Percentiles rank a stretch among this genome's conserved stretches.
phyloP scores from a whole-genome alignment of 2,888 invertebrate genomes.

The Notodonta dromedarius region DNA sequence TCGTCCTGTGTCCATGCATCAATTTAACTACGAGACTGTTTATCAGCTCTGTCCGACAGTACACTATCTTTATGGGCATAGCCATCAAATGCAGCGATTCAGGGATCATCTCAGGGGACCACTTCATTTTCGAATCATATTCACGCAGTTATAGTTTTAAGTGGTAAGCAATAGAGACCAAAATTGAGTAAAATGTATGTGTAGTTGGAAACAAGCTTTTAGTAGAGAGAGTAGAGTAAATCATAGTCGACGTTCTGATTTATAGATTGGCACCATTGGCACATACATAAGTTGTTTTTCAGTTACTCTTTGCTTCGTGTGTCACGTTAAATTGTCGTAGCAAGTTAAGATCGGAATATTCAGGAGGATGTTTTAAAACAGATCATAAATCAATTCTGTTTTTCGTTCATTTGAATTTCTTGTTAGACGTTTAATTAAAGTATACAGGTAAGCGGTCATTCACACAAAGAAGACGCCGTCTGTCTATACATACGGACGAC shows the following conservation, averaged over 20 bases:
- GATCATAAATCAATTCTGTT: too few relatives aligned
- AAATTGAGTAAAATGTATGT: not conserved
- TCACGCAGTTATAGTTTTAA: conserved; percentile 4
- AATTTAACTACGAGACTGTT: conserved; percentile 3
- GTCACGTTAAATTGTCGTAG: not conserved
- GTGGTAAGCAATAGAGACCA: not conserved
- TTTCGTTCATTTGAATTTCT: too few relatives aligned
- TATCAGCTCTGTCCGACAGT: not conserved
- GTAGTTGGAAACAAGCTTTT: not conserved
- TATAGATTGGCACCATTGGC: conserved; percentile 2
- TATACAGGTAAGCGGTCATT: too few relatives aligned
- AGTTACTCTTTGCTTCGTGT: not conserved
- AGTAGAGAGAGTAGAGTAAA: too few relatives aligned
- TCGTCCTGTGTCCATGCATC: conserved; percentile 3
- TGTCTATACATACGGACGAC: too few relatives aligned
- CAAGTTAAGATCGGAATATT: not conserved
- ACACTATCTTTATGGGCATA: conserved; percentile 6
- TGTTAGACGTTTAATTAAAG: too few relatives aligned
- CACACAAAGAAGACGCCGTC: too few relatives aligned
- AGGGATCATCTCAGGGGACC: conserved; percentile 3
- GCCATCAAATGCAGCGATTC: conserved; percentile 2
- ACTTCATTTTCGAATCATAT: not conserved
- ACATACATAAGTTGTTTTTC: not conserved
- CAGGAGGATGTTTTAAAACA: not conserved
- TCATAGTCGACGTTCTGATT: conserved; percentile 3